Evolutionary conservation across 2,888 invertebrate species (phyloP).

Genomic region (Osedax frankpressi): DNA sequence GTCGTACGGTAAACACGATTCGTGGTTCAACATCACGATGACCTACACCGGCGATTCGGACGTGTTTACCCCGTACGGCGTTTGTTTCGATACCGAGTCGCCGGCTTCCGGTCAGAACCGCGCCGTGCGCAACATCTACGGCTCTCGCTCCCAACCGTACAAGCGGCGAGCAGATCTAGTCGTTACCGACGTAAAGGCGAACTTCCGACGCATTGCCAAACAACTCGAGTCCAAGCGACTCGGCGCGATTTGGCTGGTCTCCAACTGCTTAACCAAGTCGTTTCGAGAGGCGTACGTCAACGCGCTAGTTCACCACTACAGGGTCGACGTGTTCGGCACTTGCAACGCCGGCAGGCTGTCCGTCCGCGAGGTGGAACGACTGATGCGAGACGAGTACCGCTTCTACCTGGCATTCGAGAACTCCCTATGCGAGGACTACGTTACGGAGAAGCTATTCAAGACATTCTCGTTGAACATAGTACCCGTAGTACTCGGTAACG

Average conservation of each 20-base stretch:
- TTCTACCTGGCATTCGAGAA: slow-evolving; percentile 19
- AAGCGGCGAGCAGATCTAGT: no score
- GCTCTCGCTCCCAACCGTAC: no score
- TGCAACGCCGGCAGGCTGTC: neutral
- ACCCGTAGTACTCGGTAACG: slow-evolving; percentile 16
- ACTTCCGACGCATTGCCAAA: no score
- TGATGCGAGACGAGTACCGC: neutral
- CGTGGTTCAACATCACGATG: neutral
- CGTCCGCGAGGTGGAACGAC: neutral
- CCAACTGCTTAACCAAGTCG: neutral
- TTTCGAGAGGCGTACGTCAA: neutral
- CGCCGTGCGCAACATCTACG: neutral
- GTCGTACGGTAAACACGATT: neutral
- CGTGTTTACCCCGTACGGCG: neutral
- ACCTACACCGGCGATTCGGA: neutral
- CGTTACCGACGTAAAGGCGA: no score
- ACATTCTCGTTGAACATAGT: neutral
- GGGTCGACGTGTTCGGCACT: neutral
- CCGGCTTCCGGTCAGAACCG: neutral
- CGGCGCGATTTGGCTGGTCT: neutral
- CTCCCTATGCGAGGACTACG: slow-evolving; percentile 10
- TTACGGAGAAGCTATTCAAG: slow-evolving; percentile 13
- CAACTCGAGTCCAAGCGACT: no score
- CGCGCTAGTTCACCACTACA: neutral
- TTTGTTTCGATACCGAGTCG: neutral